Percentiles rank a stretch among this genome's conserved stretches.
phyloP scores from a whole-genome alignment of 2,797 vertebrate genomes.

The Limnodromus scolopaceus region DNA sequence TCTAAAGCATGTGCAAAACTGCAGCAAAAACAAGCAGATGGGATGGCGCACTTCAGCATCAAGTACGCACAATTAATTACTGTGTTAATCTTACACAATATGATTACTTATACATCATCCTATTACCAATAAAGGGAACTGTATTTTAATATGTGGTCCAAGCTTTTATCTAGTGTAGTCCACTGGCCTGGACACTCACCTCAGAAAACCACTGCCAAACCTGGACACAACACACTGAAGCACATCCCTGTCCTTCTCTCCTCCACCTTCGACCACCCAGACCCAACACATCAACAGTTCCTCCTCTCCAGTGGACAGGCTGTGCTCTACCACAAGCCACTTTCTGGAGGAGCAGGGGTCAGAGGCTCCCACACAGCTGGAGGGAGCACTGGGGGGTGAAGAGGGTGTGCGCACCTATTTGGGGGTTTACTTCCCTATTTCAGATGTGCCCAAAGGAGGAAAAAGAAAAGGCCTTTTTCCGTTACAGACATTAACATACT shows the following conservation, averaged over 20 bases:
- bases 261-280: background rate
- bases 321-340: background rate
- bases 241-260: background rate
- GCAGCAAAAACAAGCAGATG: background rate
- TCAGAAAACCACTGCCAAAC: background rate
- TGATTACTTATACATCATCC: background rate
- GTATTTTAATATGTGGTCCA: accelerated
- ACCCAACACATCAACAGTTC: background rate
- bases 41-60: background rate
- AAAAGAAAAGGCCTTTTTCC: background rate
- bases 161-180: background rate
- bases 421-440: background rate
- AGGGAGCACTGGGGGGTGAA: accelerated
- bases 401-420: accelerated
- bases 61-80: background rate
- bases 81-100: background rate
- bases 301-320: background rate
- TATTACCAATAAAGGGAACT: background rate
- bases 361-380: background rate
- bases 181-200: background rate
- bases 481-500: background rate
- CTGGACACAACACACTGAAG: accelerated
- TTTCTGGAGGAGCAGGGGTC: background rate
- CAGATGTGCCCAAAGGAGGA: background rate
- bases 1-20: background rate